Percentiles rank a stretch among this genome's conserved stretches.
Evolutionary conservation across 1,140 invertebrate species (phyloP).

Genomic region (Zophobas morio): DNA sequence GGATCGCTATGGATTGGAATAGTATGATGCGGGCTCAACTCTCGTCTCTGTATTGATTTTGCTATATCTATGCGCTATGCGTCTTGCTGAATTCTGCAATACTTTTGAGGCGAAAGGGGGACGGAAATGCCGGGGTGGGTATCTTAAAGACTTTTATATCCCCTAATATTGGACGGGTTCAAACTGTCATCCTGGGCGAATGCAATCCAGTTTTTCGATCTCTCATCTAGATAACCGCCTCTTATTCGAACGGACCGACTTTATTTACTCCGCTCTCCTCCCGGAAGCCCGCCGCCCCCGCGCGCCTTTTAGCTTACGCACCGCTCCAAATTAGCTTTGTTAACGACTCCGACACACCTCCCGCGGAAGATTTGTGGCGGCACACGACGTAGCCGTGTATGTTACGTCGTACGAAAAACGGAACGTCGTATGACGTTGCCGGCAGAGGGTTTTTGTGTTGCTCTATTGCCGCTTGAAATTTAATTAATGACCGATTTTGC

Average conservation of each 20-base stretch:
- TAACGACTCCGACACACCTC: slow-evolving; percentile 16
- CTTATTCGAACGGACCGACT: slow-evolving; percentile 31
- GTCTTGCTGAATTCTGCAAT: slow-evolving; percentile 57
- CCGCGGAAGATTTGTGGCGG: slow-evolving; percentile 22
- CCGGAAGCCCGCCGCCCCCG: neutral
- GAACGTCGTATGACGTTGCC: neutral
- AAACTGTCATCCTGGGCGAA: slow-evolving; percentile 54
- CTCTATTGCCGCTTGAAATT: slow-evolving; percentile 20
- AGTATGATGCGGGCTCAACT: slow-evolving; percentile 55
- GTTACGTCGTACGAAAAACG: neutral
- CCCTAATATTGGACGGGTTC: slow-evolving; percentile 53
- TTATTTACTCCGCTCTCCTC: slow-evolving; percentile 39
- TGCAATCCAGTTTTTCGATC: slow-evolving; percentile 52
- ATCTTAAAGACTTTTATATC: slow-evolving; percentile 57
- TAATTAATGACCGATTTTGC: slow-evolving; percentile 44
- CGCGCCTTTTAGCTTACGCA: slow-evolving; percentile 6
- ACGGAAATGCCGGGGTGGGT: slow-evolving; percentile 44
- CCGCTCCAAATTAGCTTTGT: slow-evolving; percentile 26
- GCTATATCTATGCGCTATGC: slow-evolving; percentile 58
- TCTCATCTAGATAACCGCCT: slow-evolving; percentile 52
- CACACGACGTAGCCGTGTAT: neutral
- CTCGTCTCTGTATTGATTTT: slow-evolving; percentile 55
- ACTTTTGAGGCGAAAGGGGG: slow-evolving; percentile 49
- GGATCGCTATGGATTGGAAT: slow-evolving; percentile 56
- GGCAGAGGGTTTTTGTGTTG: neutral